These are phyloP conservation scores for Drosophila hamatofila DNA, from an alignment of 2,888 invertebrate species.

Conservation along the genomic window DNA sequence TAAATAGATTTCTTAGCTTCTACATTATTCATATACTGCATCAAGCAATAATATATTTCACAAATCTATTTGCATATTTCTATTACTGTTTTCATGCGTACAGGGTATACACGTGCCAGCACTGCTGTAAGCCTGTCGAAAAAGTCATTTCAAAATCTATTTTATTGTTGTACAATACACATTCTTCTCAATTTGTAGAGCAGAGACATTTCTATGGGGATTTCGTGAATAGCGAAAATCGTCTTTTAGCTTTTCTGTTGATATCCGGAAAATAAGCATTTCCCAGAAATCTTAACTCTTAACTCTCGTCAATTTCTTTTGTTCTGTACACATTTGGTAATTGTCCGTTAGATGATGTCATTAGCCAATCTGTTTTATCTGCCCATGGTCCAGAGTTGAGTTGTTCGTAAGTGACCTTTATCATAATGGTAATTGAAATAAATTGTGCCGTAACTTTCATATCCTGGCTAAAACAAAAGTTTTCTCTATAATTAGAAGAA, in stretches of 20 bases:
- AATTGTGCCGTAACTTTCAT: conserved; percentile 47
- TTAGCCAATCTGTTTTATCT: conserved; percentile 32
- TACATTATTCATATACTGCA: not conserved
- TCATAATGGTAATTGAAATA: conserved; percentile 59
- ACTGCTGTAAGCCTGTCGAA: not conserved
- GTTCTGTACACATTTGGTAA: conserved; percentile 15
- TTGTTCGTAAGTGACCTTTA: conserved; percentile 35
- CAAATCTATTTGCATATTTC: not conserved
- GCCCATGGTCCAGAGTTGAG: conserved; percentile 12
- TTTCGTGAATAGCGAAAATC: conserved; percentile 20
- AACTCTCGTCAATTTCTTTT: not conserved
- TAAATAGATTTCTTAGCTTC: not conserved
- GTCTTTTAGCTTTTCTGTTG: not conserved
- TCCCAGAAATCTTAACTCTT: not conserved
- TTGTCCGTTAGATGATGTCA: conserved; percentile 53
- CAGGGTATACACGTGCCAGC: conserved; percentile 28
- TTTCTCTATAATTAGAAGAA: conserved; percentile 30
- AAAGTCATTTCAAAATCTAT: conserved; percentile 18
- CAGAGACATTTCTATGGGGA: conserved; percentile 11
- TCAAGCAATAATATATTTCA: not conserved
- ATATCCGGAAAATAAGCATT: conserved; percentile 3
- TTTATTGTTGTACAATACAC: conserved; percentile 18
- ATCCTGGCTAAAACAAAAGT: conserved; percentile 27
- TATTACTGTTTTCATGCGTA: not conserved
- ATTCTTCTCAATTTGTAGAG: conserved; percentile 16